These are phyloP conservation scores for Desmodus rotundus DNA, from an alignment of 2,113 vertebrate species.

Conservation along the genomic window DNA sequence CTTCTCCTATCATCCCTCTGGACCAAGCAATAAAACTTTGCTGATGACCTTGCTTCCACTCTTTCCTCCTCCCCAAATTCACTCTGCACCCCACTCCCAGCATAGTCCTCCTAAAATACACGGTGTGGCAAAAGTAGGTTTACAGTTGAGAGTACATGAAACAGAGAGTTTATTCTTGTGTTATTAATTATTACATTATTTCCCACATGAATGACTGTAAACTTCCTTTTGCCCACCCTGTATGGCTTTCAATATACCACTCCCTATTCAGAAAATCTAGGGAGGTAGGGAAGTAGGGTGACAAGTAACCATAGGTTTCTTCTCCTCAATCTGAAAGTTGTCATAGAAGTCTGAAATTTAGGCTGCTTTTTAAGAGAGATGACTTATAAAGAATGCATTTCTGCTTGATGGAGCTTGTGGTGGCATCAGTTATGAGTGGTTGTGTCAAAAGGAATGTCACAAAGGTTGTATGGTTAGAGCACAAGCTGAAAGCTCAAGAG, in stretches of 20 bases:
- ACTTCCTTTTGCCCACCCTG: not conserved
- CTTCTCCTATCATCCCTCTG: not conserved
- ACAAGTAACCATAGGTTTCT: not conserved
- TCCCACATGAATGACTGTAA: not conserved
- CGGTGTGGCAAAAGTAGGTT: not conserved
- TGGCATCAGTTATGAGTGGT: not conserved
- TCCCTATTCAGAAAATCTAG: not conserved
- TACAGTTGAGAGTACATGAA: not conserved
- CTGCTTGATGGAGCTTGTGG: not conserved
- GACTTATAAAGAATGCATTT: not conserved
- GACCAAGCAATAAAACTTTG: not conserved
- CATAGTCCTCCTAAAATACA: not conserved
- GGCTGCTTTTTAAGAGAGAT: not conserved
- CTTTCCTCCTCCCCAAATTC: not conserved
- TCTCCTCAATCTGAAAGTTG: not conserved
- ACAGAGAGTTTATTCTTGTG: not conserved
- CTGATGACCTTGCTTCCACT: not conserved
- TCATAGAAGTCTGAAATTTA: not conserved
- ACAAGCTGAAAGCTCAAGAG: not conserved
- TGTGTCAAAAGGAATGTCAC: not conserved
- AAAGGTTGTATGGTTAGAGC: not conserved
- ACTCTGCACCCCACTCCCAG: not conserved
- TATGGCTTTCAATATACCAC: not conserved
- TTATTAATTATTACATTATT: not conserved
- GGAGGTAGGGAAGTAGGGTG: not conserved